Evolutionary conservation across 2,888 invertebrate genomes (phyloP), one percentile per base, ranked within the genome.

Genomic region (Adela reaumurella): DNA sequence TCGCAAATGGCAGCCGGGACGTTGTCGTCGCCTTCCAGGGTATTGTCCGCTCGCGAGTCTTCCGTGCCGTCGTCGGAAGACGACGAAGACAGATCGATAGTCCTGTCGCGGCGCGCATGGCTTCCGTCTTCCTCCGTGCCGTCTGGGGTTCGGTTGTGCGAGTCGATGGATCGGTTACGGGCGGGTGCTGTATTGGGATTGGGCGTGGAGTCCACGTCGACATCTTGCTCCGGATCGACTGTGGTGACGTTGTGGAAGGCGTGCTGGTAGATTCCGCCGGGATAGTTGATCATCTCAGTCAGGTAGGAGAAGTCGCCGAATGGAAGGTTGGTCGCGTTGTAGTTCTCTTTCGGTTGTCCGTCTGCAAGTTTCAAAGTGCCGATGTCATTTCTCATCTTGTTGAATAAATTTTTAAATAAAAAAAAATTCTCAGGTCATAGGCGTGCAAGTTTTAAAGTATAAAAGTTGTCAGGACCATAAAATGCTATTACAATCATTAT

Each of bases 231-330:
- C 0, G 69, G 65, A 53, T 74, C 77, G 0, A 64, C 71, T 61
- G 65, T 63, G 43, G 43, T 43, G 17, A 43, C 19, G 19, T 3
- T 43, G 17, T 43, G 43, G 43, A 8, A 19, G 46, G 35, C 29
- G 43, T 45, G 45, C 10, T 8, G 16, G 60, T 67, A 77, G 0
- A 72, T 69, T 10, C 53, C 43, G 4, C 54, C 57, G 2, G 76
- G 76, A 62, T 76, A 76, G 64, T 73, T 76, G 55, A 80, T 74
- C 68, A 80, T 78, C 52, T 80, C 80, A 0, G 81, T 81, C 18
- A 81, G 63, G 62, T 81, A 81, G 1, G 77, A 74, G 63, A 81
- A 80, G 57, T 81, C 81, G 56, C 81, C 81, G 64, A 79, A 81
- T 0, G 81, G 81, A 8, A 81, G 66, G 57, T 80, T 79, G 8